phyloP scores from a whole-genome alignment of 1,140 invertebrate genomes.

The Papilio aristodemus region DNA sequence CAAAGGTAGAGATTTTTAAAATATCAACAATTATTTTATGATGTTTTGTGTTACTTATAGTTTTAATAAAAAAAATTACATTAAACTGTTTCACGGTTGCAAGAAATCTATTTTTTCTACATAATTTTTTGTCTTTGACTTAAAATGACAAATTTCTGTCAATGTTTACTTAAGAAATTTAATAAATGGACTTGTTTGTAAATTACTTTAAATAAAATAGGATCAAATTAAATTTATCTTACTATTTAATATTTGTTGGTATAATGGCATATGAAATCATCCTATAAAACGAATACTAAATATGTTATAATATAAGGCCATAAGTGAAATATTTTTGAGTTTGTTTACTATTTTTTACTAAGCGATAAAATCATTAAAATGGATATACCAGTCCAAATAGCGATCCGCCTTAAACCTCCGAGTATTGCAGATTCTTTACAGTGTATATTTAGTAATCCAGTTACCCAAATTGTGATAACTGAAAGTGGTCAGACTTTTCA shows the following conservation, averaged over 20 bases:
- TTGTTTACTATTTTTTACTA: slow-evolving; percentile 15
- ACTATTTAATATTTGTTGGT: neutral
- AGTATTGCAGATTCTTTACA: slow-evolving; percentile 74
- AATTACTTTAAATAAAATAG: neutral
- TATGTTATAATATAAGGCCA: neutral
- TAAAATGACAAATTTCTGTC: neutral
- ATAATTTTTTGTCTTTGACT: too few relatives aligned
- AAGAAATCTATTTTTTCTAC: too few relatives aligned
- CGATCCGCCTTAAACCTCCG: slow-evolving; percentile 79
- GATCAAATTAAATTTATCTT: neutral
- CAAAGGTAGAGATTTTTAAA: too few relatives aligned
- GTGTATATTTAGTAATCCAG: slow-evolving; percentile 80
- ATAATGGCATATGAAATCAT: neutral
- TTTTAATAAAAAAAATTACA: too few relatives aligned
- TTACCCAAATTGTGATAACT: slow-evolving; percentile 80
- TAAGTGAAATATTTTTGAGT: neutral
- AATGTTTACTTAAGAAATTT: neutral
- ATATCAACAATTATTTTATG: too few relatives aligned
- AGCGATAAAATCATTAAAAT: slow-evolving; percentile 45
- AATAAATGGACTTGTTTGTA: neutral
- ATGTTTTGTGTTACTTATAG: too few relatives aligned
- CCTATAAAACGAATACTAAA: neutral
- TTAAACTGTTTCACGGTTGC: too few relatives aligned
- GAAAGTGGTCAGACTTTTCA: slow-evolving; percentile 81
- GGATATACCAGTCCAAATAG: slow-evolving; percentile 83